Percentiles rank a stretch among this genome's conserved stretches.
phyloP scores from a whole-genome alignment of 1,140 invertebrate species.

The Rhopalosiphum padi region DNA sequence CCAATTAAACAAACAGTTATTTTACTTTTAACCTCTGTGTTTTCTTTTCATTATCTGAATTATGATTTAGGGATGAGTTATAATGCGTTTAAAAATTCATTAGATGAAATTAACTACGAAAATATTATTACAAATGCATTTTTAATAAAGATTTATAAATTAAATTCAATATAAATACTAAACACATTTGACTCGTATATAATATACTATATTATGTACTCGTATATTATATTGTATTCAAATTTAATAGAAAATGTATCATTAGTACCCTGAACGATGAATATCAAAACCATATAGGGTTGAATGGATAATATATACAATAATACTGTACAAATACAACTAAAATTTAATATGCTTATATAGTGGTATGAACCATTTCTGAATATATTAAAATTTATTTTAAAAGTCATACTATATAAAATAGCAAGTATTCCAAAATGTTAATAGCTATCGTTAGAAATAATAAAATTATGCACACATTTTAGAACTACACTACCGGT shows the following conservation, averaged over 20 bases:
- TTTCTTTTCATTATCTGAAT: neutral
- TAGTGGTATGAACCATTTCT: neutral
- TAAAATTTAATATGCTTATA: neutral
- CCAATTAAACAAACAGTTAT: neutral
- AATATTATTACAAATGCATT: neutral
- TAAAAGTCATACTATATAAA: neutral
- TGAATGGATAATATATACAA: neutral
- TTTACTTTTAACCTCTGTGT: neutral
- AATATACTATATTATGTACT: no score
- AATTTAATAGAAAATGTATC: neutral
- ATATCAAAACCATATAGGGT: neutral
- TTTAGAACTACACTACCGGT: neutral
- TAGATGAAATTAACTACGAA: neutral
- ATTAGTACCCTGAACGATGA: neutral
- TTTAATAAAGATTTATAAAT: neutral
- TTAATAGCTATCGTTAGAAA: neutral
- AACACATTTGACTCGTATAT: neutral
- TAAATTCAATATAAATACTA: neutral
- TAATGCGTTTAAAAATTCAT: neutral
- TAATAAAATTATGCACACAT: neutral
- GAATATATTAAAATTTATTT: neutral
- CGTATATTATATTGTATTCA: neutral
- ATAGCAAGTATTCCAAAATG: neutral
- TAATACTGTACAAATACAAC: neutral
- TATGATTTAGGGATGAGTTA: neutral